phyloP scores from a whole-genome alignment of 2,113 vertebrate genomes.

The Sigmodon hispidus region DNA sequence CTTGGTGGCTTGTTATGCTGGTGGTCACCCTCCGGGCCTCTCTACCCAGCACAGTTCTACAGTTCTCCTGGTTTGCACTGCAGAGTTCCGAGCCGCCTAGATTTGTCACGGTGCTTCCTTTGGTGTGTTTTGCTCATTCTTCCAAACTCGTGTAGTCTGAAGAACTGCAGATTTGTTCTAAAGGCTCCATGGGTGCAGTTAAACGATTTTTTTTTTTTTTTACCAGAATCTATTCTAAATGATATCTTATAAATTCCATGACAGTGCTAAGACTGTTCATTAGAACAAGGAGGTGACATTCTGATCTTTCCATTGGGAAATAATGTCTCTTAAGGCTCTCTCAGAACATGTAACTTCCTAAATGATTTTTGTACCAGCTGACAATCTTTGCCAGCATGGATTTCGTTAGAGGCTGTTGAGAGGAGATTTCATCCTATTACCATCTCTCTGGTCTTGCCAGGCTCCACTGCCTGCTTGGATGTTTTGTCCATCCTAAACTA shows the following conservation, averaged over 20 bases:
- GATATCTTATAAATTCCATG: rapidly evolving
- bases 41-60: background rate
- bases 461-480: background rate
- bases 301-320: background rate
- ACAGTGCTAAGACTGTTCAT: rapidly evolving
- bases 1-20: background rate
- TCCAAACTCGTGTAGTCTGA: background rate
- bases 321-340: background rate
- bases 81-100: background rate
- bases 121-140: background rate
- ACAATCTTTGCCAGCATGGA: background rate
- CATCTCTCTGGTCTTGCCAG: background rate
- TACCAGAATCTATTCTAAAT: background rate
- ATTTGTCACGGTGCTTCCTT: background rate
- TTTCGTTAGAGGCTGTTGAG: background rate
- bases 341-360: background rate
- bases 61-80: background rate
- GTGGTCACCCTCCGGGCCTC: background rate
- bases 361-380: background rate
- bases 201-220: background rate
- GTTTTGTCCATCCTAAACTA: background rate
- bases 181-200: background rate
- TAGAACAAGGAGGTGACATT: background rate
- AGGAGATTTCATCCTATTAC: background rate
- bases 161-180: background rate